Evolutionary conservation across 2,113 vertebrate species (phyloP).

Genomic region (Nothocercus julius): DNA sequence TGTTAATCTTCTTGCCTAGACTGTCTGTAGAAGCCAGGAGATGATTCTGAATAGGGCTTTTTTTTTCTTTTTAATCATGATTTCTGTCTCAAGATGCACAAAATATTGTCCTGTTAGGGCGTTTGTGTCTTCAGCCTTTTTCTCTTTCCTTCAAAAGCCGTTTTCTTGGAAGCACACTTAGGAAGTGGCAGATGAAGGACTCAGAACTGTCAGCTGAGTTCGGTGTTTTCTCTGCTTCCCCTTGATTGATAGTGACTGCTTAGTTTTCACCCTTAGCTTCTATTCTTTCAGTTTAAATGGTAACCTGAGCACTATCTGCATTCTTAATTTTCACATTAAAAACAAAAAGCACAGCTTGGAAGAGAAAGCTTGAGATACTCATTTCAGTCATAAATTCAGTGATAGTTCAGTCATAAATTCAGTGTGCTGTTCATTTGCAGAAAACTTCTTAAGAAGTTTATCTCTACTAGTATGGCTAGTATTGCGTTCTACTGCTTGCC

Average conservation of each 20-base stretch:
- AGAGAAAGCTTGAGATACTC: neutral
- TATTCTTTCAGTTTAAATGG: neutral
- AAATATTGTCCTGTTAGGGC: neutral
- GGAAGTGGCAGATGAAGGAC: neutral
- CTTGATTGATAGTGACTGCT: neutral
- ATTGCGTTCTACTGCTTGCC: neutral
- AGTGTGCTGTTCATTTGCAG: neutral
- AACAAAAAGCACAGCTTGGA: neutral
- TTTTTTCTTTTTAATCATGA: neutral
- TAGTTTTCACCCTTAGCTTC: neutral
- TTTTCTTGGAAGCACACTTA: neutral
- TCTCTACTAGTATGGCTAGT: neutral
- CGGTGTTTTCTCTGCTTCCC: neutral
- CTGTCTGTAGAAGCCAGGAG: neutral
- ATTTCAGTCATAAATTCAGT: neutral
- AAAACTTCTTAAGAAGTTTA: neutral
- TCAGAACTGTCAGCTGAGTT: neutral
- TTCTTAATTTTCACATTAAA: neutral
- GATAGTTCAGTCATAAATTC: neutral
- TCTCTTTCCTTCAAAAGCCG: neutral
- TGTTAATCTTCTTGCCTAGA: neutral
- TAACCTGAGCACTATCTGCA: neutral
- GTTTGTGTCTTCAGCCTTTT: neutral
- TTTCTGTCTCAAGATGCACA: neutral
- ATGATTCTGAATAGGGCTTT: neutral